Percentiles rank a stretch among this genome's conserved stretches.
These are phyloP conservation scores for Nasonia vitripennis DNA, from an alignment of 1,140 invertebrate genomes.

Conservation along the genomic window DNA sequence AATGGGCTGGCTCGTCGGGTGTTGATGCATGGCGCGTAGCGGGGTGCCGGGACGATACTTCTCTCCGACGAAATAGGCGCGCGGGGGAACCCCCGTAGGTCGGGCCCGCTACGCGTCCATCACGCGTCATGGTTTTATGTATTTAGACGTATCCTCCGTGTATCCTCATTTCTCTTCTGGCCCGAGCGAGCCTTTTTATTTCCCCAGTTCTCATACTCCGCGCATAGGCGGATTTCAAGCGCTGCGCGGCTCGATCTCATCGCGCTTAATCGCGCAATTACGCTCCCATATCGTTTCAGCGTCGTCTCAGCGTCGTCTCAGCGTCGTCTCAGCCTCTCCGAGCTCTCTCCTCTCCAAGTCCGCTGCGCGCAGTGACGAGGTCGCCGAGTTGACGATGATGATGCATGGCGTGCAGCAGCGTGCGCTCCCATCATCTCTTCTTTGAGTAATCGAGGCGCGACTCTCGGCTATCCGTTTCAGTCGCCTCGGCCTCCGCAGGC, in stretches of 20 bases:
- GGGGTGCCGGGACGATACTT: constrained; percentile 63
- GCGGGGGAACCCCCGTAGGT: constrained; percentile 66
- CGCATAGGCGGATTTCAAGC: too few relatives aligned
- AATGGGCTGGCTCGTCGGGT: constrained; percentile 65
- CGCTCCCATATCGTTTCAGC: too few relatives aligned
- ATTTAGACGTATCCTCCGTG: constrained; percentile 70
- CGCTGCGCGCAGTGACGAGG: not conserved
- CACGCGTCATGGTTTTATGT: constrained; percentile 70
- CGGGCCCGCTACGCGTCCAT: constrained; percentile 71
- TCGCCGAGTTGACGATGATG: constrained; percentile 61
- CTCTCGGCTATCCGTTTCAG: constrained; percentile 6
- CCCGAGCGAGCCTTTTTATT: not conserved
- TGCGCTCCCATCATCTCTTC: constrained; percentile 67
- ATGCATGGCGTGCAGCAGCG: constrained; percentile 67
- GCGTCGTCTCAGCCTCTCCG: too few relatives aligned
- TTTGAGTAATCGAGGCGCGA: constrained; percentile 40
- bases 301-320: too few relatives aligned
- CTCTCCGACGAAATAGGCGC: constrained; percentile 12
- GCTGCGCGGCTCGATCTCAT: too few relatives aligned
- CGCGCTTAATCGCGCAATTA: too few relatives aligned
- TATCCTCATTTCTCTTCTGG: constrained; percentile 59
- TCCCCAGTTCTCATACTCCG: not conserved
- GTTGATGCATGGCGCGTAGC: constrained; percentile 74
- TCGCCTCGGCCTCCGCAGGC: too few relatives aligned
- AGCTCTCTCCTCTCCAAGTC: too few relatives aligned